Evolutionary conservation across 2,888 invertebrate genomes (phyloP), one percentile per base, ranked within the genome.

Genomic region (Tachina grossa): DNA sequence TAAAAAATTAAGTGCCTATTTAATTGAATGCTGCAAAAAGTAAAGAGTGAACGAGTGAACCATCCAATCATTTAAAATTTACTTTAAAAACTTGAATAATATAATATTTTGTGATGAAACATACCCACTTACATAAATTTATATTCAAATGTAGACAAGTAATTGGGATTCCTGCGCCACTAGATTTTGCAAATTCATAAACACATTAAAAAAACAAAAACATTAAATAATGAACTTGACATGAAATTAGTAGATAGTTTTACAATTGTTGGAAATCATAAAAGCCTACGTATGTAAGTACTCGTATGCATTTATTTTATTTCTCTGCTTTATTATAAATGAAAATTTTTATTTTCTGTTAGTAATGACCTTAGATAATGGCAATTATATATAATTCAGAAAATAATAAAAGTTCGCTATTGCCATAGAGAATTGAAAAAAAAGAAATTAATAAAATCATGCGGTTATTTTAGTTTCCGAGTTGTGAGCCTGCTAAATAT

Each of bases 221-320:
- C 43, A 75, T 9, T 31, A 55, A 65, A 65, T 66, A 61, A 19
- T 49, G 61, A 61, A 61, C 61, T 51, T 74, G 61, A 61, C 13
- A 39, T 59, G 31, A 72, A 41, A 9, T 22, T 49, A 31, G 31
- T 19, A n/a, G 19, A 49, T 39, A 61, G 22, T 9, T 19, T 31
- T 16, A 14, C 8, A 51, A 68, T 47, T 65, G 9, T 22, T 45
- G 13, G 13, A 43, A 45, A 22, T 65, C 5, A 11, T 53, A 19
- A 53, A 19, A 53, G 5, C 49, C n/a, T 51, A 16, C 16, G 3
- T 51, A 16, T 16, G 10, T 16, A 31, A 31, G 31, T 31, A n/a
- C n/a, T n/a, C n/a, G n/a, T n/a, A 31, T 31, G 6, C 6, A 31
- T 31, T 31, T 31, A 6, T 6, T 31, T 31, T 31, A 5, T 31